phyloP scores from a whole-genome alignment of 2,888 invertebrate genomes.

The Lasioglossum leucozonium region DNA sequence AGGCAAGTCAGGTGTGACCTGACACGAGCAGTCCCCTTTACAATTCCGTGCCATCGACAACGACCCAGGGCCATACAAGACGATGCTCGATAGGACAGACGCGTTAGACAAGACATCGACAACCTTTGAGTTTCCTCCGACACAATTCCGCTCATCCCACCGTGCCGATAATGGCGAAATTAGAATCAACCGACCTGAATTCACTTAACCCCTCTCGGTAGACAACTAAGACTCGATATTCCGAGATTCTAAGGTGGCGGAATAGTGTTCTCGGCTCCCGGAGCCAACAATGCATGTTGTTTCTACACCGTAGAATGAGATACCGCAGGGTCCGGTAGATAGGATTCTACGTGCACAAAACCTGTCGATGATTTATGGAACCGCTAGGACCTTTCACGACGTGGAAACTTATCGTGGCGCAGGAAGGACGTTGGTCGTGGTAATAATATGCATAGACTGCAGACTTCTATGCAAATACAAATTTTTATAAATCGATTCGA shows the following conservation, averaged over 20 bases:
- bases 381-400: background rate
- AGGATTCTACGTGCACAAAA: background rate
- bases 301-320: background rate
- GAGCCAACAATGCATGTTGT: slow-evolving; percentile 3
- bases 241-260: background rate
- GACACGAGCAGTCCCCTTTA: background rate
- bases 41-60: background rate
- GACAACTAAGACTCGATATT: background rate
- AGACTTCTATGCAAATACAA: background rate
- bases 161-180: slow-evolving; percentile 2
- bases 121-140: background rate
- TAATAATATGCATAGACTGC: background rate
- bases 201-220: background rate
- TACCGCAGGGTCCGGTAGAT: background rate
- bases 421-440: background rate
- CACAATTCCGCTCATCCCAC: background rate
- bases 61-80: background rate
- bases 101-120: slow-evolving; percentile 10
- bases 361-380: slow-evolving; percentile 8
- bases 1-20: background rate
- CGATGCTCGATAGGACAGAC: background rate
- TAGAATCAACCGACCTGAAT: slow-evolving; percentile 8
- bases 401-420: background rate
- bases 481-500: background rate
- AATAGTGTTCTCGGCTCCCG: background rate